Evolutionary conservation across 1,140 invertebrate genomes (phyloP).

Genomic region (Spodoptera litura): DNA sequence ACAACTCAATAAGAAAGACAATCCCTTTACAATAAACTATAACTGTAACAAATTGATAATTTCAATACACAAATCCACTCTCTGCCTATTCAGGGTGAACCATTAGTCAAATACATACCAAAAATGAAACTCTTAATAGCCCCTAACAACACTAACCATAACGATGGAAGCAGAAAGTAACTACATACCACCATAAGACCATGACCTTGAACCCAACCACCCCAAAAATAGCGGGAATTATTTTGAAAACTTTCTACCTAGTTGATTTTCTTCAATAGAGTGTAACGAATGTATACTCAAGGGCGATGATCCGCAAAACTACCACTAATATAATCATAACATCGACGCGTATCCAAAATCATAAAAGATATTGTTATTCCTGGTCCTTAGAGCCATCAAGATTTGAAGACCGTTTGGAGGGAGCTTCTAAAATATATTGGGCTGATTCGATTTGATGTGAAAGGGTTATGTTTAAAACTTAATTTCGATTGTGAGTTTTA

Average conservation of each 20-base stretch:
- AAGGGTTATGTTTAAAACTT: not conserved
- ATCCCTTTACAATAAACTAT: too few relatives aligned
- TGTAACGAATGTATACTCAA: conserved; percentile 10
- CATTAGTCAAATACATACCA: too few relatives aligned
- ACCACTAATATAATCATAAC: conserved; percentile 34
- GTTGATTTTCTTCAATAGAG: conserved; percentile 26
- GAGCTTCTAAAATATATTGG: conserved; percentile 3
- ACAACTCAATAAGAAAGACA: too few relatives aligned
- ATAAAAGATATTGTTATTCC: conserved; percentile 27
- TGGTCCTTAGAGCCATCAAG: conserved; percentile 6
- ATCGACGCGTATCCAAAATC: not conserved
- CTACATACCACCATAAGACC: not conserved
- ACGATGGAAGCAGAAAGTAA: too few relatives aligned
- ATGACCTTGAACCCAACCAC: not conserved
- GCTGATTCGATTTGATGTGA: not conserved
- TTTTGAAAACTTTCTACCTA: not conserved
- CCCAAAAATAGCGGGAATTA: not conserved
- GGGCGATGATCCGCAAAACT: conserved; percentile 10
- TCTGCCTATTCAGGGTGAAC: too few relatives aligned
- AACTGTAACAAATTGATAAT: too few relatives aligned
- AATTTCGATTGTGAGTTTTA: too few relatives aligned
- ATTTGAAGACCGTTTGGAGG: not conserved
- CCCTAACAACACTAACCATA: too few relatives aligned
- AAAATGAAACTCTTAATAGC: too few relatives aligned
- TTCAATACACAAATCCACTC: too few relatives aligned